Base-by-base conservation (phyloP, 1,140 invertebrate species). In the Achroia grisella region DNA sequence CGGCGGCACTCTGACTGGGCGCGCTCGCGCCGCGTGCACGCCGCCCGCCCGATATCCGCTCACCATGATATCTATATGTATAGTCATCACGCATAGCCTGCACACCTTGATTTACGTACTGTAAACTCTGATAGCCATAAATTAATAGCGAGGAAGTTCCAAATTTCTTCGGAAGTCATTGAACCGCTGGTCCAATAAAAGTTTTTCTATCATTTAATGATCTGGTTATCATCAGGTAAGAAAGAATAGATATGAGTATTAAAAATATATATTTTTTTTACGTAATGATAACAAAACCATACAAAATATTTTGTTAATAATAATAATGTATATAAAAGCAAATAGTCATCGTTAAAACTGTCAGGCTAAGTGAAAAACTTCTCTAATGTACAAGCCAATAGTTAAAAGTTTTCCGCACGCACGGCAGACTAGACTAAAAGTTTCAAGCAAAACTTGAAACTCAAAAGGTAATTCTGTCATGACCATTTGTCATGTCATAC, bases 1-100 rank as follows among this genome's bases (percentile, higher is more conserved):
- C 80, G 80, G 80, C 80, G 80, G 76, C 80, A 84, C 74, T 84
- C 71, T 73, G 80, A 84, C 80, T 82, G 80, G 77, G 63, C 75
- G 77, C 74, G 78, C 77, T 63, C 63, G 70, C 62, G 62, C 67
- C 68, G 77, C 72, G 75, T 76, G 73, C 66, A 67, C 70, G 56
- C 63, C 65, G 70, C 67, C 60, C 72, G 75, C 71, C 64, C 72
- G 69, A 69, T 73, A 67, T 69, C 71, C 78, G 63, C 67, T 79
- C 74, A 72, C 72, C 61, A 43, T 58, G 53, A 62, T 70, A 69
- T 69, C 65, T 67, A 70, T 59, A 69, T 59, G 52, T 56, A 72
- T 48, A 58, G 41, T 55, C 55, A 49, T 47, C 53, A 66, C 58
- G 52, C 64, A 71, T 54, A 60, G 60, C 61, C 58, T 60, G 56